Evolutionary conservation across 2,888 invertebrate species (phyloP).

Genomic region (Cheiracanthium punctorium): DNA sequence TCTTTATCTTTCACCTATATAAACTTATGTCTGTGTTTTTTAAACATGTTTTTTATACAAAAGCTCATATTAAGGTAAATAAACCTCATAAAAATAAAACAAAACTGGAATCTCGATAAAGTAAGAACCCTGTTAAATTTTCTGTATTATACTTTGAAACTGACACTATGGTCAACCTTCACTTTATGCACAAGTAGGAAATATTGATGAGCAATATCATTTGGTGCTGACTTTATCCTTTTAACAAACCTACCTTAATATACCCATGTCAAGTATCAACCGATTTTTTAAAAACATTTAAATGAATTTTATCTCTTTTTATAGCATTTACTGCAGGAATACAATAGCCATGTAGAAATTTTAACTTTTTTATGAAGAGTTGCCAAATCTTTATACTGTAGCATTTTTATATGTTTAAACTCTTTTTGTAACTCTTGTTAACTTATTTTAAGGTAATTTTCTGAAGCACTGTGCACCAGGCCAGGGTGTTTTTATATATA

Average conservation of each 20-base stretch:
- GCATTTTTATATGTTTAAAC: constrained; percentile 53
- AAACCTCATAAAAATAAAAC: too few species aligned
- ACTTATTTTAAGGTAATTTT: constrained; percentile 12
- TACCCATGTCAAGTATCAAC: not conserved
- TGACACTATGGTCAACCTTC: too few species aligned
- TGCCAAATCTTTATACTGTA: constrained; percentile 64
- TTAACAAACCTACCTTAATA: not conserved
- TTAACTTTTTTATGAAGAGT: constrained; percentile 46
- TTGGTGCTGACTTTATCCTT: not conserved
- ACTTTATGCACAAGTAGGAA: too few species aligned
- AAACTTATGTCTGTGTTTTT: too few species aligned
- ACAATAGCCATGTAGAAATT: not conserved
- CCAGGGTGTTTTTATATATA: constrained; percentile 41
- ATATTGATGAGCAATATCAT: not conserved
- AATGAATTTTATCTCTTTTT: not conserved
- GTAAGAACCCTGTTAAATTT: too few species aligned
- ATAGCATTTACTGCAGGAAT: not conserved
- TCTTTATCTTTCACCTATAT: too few species aligned
- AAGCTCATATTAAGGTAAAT: too few species aligned
- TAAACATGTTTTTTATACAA: too few species aligned
- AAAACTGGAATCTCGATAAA: too few species aligned
- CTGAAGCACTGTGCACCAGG: constrained; percentile 5
- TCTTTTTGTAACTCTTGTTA: constrained; percentile 20
- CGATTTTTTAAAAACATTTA: not conserved
- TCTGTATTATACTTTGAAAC: too few species aligned